A percentile compares a stretch with the other conserved stretches of the same genome.
phyloP scores from a whole-genome alignment of 1,140 invertebrate species.

The Fragariocoptes setiger region DNA sequence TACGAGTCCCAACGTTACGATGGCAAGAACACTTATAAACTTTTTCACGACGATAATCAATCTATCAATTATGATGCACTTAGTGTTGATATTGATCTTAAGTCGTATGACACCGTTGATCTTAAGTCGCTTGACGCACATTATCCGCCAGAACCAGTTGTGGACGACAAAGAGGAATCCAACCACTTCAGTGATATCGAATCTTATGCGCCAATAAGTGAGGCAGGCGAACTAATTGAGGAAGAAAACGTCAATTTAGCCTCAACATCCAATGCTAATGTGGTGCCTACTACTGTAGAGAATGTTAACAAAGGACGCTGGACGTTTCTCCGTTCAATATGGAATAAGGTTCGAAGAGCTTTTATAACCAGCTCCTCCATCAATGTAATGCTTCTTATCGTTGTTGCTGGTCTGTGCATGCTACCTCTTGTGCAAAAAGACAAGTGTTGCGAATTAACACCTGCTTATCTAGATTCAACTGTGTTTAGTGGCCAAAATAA shows the following conservation, averaged over 20 bases:
- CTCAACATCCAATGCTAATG: background rate
- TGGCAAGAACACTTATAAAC: too few relatives aligned
- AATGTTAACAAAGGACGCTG: background rate
- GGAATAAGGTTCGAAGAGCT: background rate
- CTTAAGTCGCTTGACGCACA: background rate
- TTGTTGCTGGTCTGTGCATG: background rate
- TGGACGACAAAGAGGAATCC: background rate
- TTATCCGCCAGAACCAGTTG: background rate
- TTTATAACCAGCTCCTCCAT: background rate
- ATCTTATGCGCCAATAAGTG: background rate
- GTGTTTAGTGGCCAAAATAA: too few relatives aligned
- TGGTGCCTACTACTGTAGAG: conserved; percentile 3
- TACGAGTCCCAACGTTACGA: background rate
- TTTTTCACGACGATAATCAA: too few relatives aligned
- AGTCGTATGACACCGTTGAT: background rate
- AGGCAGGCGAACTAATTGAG: background rate
- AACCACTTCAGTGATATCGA: background rate
- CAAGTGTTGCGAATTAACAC: background rate
- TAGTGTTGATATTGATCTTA: background rate
- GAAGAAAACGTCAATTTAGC: background rate
- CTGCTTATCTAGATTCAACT: too few relatives aligned
- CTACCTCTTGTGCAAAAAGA: background rate
- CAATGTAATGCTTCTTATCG: background rate
- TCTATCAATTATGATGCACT: too few relatives aligned
- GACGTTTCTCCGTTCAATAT: background rate